Percentiles rank a stretch among this genome's conserved stretches.
Conservation (phyloP, 2,797 vertebrate species). For the Catamblyrhynchus diadema region DNA sequence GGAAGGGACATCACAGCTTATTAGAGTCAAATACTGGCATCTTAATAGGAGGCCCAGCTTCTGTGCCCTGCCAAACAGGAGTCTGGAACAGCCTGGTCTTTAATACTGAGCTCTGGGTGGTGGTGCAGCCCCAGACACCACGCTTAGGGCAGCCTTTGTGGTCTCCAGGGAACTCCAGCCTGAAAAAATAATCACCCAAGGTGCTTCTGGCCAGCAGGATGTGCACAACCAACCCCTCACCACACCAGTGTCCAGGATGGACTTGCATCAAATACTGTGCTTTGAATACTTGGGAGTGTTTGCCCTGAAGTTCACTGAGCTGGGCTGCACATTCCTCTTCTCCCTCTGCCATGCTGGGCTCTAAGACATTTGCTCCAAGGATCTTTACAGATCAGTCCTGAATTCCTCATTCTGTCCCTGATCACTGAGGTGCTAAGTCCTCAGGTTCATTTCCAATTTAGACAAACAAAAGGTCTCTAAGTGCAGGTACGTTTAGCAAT, state of each 20-base stretch:
- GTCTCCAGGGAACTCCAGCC: neutral
- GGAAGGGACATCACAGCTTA: constrained; percentile 47
- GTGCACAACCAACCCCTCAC: neutral
- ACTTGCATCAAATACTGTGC: neutral
- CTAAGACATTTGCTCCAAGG: neutral
- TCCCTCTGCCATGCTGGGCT: neutral
- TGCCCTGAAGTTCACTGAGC: neutral
- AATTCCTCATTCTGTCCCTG: neutral
- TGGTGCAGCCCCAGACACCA: neutral
- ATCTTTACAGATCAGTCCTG: neutral
- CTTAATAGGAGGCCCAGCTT: neutral
- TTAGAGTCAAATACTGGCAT: constrained; percentile 39
- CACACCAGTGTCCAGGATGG: neutral
- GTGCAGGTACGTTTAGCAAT: neutral
- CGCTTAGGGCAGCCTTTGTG: neutral
- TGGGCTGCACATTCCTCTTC: neutral
- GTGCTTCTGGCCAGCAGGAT: neutral
- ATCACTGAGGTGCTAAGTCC: neutral
- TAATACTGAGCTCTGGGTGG: neutral
- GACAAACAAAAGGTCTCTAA: neutral
- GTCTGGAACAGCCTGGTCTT: neutral
- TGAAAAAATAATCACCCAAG: neutral
- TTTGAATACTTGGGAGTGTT: neutral
- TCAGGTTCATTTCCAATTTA: neutral
- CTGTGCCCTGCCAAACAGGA: neutral